Percentiles rank a stretch among this genome's conserved stretches.
These are phyloP conservation scores for Saiga tatarica DNA, from an alignment of 2,113 vertebrate species.

Conservation along the genomic window DNA sequence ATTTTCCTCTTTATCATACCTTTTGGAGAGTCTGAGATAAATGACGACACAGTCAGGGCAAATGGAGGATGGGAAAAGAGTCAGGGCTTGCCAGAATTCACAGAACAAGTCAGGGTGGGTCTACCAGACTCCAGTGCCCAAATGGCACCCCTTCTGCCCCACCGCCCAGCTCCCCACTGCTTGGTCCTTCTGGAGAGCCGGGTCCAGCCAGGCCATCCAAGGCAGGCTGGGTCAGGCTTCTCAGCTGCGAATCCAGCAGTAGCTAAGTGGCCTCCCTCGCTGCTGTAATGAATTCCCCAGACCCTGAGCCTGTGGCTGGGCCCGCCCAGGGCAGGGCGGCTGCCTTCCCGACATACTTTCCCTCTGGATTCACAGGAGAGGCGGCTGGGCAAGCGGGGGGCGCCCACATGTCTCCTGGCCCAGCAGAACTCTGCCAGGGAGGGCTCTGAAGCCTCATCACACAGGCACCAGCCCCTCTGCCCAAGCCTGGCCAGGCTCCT, in stretches of 20 bases:
- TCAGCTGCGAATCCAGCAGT: constrained; percentile 39
- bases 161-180: background rate
- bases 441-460: constrained; percentile 5
- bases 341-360: constrained; percentile 43
- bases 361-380: constrained; percentile 26
- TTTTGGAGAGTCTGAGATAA: too few species aligned
- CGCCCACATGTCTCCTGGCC: constrained; percentile 52
- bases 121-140: background rate
- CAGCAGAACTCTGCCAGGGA: constrained; percentile 42
- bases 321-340: background rate
- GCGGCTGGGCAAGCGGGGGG: background rate
- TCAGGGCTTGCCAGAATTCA: background rate
- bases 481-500: constrained; percentile 50
- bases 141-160: background rate
- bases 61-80: background rate
- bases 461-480: background rate
- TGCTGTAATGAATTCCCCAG: constrained; percentile 59
- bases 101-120: background rate
- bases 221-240: constrained; percentile 32
- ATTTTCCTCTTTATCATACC: background rate
- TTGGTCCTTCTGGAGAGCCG: constrained; percentile 32
- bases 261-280: background rate
- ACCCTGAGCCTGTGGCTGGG: background rate
- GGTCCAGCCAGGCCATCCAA: background rate
- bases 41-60: too few species aligned